Conservation (phyloP, 2,113 vertebrate species). For the Erpornis zantholeuca region DNA sequence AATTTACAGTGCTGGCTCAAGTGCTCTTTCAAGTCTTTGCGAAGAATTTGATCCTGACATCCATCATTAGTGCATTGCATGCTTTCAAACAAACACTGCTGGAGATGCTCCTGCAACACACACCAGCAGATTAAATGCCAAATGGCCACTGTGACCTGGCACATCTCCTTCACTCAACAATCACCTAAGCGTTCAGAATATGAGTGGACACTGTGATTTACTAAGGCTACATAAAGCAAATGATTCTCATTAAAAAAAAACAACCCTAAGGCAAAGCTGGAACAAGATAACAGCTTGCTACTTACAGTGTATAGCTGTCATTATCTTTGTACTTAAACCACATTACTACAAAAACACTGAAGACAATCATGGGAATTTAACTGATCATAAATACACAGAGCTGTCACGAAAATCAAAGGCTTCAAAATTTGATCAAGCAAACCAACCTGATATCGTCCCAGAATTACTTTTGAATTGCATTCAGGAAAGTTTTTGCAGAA, state of each 20-base stretch:
- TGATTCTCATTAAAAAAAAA: neutral
- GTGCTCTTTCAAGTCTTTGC: constrained; percentile 78
- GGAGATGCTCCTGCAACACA: constrained; percentile 80
- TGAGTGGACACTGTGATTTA: neutral
- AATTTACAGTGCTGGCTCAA: constrained; percentile 68
- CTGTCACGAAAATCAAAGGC: neutral
- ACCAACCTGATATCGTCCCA: constrained; percentile 83
- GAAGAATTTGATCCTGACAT: constrained; percentile 73
- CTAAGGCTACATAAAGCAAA: neutral
- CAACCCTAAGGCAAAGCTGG: neutral
- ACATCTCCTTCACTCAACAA: neutral
- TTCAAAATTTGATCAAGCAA: neutral
- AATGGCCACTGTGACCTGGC: neutral
- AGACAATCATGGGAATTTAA: neutral
- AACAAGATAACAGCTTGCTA: neutral
- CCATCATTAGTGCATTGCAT: constrained; percentile 73
- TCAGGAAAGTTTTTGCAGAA: constrained; percentile 83
- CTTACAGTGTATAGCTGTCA: neutral
- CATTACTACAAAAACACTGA: neutral
- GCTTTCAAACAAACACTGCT: constrained; percentile 76
- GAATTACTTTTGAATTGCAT: constrained; percentile 73
- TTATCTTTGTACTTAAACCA: neutral
- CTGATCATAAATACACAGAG: neutral
- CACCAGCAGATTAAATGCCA: neutral
- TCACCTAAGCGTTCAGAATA: neutral